A percentile compares a stretch with the other conserved stretches of the same genome.
Conservation (phyloP, 2,888 invertebrate species). For the Lymantria dispar region DNA sequence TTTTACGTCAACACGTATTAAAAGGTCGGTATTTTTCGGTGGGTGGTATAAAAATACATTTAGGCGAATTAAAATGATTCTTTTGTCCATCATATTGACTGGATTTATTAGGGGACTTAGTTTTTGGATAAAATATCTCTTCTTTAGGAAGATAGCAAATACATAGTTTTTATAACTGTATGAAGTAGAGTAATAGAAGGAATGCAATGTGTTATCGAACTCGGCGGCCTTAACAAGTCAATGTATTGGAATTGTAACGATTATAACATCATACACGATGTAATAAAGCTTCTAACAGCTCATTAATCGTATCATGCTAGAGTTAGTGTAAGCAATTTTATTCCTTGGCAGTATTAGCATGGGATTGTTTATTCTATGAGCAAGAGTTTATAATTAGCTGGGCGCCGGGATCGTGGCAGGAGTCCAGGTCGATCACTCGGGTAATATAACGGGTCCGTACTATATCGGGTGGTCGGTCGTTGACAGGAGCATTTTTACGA, state of each 20-base stretch:
- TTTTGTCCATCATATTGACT: too few species aligned
- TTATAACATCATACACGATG: constrained; percentile 45
- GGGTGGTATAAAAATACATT: neutral
- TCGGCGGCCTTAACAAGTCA: constrained; percentile 36
- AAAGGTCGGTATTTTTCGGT: constrained; percentile 7
- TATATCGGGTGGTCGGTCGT: constrained; percentile 73
- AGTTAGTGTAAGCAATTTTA: constrained; percentile 48
- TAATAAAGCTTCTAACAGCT: constrained; percentile 44
- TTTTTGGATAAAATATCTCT: too few species aligned
- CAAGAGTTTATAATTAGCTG: constrained; percentile 66
- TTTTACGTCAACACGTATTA: constrained; percentile 41
- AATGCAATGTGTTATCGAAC: constrained; percentile 35
- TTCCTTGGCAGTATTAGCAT: constrained; percentile 56
- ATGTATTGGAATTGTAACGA: constrained; percentile 43
- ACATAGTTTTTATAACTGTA: too few species aligned
- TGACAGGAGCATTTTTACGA: constrained; percentile 69
- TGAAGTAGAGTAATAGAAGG: neutral
- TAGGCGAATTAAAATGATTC: too few species aligned
- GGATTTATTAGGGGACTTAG: too few species aligned
- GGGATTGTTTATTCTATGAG: constrained; percentile 56
- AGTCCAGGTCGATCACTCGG: constrained; percentile 80
- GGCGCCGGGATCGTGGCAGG: constrained; percentile 69
- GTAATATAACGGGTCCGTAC: constrained; percentile 67
- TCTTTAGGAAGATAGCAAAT: too few species aligned
- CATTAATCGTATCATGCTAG: constrained; percentile 40